Conservation (phyloP, 2,113 vertebrate species). For the Hippocampus mohnikei region DNA sequence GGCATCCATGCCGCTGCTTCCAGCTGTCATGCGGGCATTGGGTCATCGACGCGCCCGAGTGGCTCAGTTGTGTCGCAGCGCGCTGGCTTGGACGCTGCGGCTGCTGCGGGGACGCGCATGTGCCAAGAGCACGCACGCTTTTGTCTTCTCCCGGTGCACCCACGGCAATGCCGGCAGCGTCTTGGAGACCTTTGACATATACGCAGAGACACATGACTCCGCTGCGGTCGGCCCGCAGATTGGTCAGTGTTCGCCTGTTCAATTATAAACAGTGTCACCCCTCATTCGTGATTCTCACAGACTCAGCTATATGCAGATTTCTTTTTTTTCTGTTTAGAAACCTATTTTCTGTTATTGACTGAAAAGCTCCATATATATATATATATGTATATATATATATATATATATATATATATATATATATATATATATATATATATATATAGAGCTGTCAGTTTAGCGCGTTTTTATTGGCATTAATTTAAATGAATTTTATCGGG, state of each 20-base stretch:
- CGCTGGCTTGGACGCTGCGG: conserved; percentile 31
- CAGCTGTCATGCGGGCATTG: conserved; percentile 34
- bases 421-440: too few relatives aligned
- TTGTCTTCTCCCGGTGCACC: conserved; percentile 66
- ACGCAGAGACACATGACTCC: conserved; percentile 36
- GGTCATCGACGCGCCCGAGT: conserved; percentile 17
- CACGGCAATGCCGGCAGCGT: conserved; percentile 69
- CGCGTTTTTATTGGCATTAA: too few relatives aligned
- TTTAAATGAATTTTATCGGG: too few relatives aligned
- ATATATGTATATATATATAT: too few relatives aligned
- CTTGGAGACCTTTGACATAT: conserved; percentile 66
- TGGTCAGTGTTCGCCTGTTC: conserved; percentile 39
- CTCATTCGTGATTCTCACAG: not conserved
- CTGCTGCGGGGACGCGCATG: conserved; percentile 28
- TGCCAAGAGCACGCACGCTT: conserved; percentile 52
- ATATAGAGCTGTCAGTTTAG: too few relatives aligned
- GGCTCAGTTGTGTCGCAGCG: conserved; percentile 20
- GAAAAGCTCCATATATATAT: too few relatives aligned
- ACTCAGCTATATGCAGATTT: too few relatives aligned
- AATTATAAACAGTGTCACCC: not conserved
- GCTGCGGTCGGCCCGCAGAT: conserved; percentile 50
- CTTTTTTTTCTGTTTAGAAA: too few relatives aligned
- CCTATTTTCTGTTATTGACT: too few relatives aligned
- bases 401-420: too few relatives aligned
- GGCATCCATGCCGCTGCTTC: conserved; percentile 49